Evolutionary conservation across 2,888 invertebrate genomes (phyloP).

Genomic region (Keiferia lycopersicella): DNA sequence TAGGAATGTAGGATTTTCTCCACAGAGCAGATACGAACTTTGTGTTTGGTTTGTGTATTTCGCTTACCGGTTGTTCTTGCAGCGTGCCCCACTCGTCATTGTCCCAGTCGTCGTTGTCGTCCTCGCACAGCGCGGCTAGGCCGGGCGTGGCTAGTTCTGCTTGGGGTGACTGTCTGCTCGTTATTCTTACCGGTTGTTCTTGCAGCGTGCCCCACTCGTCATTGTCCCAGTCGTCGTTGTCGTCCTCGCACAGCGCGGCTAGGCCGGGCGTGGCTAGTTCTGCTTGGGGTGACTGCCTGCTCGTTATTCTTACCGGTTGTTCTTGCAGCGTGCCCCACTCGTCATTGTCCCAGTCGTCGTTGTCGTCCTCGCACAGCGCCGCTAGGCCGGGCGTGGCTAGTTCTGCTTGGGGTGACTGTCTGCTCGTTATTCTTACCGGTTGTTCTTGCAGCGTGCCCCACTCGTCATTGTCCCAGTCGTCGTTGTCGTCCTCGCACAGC

Average conservation of each 20-base stretch:
- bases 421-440: constrained; percentile 67
- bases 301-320: constrained; percentile 87
- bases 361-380: constrained; percentile 84
- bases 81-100: constrained; percentile 93
- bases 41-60: too few species aligned
- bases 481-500: constrained; percentile 83
- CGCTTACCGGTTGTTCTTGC: constrained; percentile 85
- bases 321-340: constrained; percentile 94
- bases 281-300: too few species aligned
- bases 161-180: constrained; percentile 43
- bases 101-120: constrained; percentile 86
- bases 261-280: constrained; percentile 76
- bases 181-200: constrained; percentile 86
- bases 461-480: constrained; percentile 90
- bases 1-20: too few species aligned
- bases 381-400: constrained; percentile 78
- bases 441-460: constrained; percentile 93
- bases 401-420: too few species aligned
- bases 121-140: constrained; percentile 82
- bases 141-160: constrained; percentile 76
- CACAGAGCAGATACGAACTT: too few species aligned
- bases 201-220: constrained; percentile 94
- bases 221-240: constrained; percentile 87
- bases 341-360: constrained; percentile 89
- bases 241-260: constrained; percentile 84